Base-by-base conservation (phyloP, 2,888 invertebrate genomes). In the Drosophila trichaetosa region DNA sequence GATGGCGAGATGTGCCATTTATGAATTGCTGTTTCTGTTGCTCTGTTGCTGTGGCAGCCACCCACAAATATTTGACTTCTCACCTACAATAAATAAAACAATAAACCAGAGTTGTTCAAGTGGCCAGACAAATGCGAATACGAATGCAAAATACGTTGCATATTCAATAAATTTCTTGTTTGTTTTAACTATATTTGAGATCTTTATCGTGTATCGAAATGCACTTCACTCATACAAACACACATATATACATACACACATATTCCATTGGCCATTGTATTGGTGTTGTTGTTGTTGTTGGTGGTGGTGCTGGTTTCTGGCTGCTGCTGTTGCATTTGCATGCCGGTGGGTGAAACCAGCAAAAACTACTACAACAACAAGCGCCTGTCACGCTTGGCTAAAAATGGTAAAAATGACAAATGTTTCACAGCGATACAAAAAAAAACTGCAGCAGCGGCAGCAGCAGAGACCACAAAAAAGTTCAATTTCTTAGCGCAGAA, bases 161-260 rank as follows among this genome's bases (percentile, higher is more conserved):
- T 89, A 87, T 87, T 87, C 89, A 87, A 87, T 87, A 87, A 87
- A 87, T 89, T 87, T 87, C 87, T 87, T 87, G 87, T 89, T 87
- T 87, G 89, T 87, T 87, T 89, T 87, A 87, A 88, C 88, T 86
- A 88, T 85, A 83, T 87, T 87, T 87, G 87, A 87, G 87, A 87
- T 87, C 87, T 87, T 87, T 87, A 87, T 87, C 87, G 76, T 75
- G 58, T 80, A 87, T 86, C 73, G 86, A 88, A 83, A 79, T 76
- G 75, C 83, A 76, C 46, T 46, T 46, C 46, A 46, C 46, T 24
- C 46, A 46, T 16, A 46, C 7, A 46, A n/a, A n/a, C 21, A 42
- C 49, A 80, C 59, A 79, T 53, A 77, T 54, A 63, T 74, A 77
- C 60, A 58, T 24, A 61, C 34, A 71, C 69, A 60, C 59, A 57